Percentiles rank a stretch among this genome's conserved stretches.
phyloP scores from a whole-genome alignment of 2,797 vertebrate genomes.

The Mustela erminea region DNA sequence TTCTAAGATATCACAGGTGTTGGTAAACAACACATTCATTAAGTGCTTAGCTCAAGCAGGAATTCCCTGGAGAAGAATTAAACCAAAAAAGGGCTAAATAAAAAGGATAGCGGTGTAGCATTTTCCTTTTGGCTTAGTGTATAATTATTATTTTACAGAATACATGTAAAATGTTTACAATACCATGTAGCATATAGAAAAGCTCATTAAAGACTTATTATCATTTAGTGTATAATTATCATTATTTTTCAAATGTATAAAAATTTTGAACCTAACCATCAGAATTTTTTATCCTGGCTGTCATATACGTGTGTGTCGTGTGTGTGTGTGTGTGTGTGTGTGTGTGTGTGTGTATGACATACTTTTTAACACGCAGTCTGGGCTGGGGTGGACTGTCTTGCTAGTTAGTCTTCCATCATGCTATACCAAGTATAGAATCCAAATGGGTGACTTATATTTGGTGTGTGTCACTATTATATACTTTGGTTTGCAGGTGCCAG shows the following conservation, averaged over 20 bases:
- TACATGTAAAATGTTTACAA: background rate
- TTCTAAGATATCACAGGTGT: conserved; percentile 63
- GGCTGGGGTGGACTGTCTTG: background rate
- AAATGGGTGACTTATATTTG: background rate
- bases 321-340: too few relatives aligned
- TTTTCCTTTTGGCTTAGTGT: conserved; percentile 25
- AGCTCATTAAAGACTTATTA: background rate
- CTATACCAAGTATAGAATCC: background rate
- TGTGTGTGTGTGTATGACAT: background rate
- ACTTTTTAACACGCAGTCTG: background rate
- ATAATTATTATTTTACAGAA: background rate
- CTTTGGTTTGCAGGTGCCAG: background rate
- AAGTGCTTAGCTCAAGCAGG: conserved; percentile 58
- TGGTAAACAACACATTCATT: conserved; percentile 64
- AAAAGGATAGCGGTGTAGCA: background rate
- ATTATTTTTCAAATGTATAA: background rate
- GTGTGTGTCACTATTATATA: background rate
- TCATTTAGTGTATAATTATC: background rate
- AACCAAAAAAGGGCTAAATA: conserved; percentile 33
- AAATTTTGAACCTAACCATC: background rate
- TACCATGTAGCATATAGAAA: background rate
- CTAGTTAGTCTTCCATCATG: background rate
- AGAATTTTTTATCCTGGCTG: background rate
- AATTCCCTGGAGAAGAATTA: conserved; percentile 67
- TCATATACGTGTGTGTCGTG: background rate